Conservation (phyloP, 2,888 invertebrate genomes). For the Rotaria socialis region DNA sequence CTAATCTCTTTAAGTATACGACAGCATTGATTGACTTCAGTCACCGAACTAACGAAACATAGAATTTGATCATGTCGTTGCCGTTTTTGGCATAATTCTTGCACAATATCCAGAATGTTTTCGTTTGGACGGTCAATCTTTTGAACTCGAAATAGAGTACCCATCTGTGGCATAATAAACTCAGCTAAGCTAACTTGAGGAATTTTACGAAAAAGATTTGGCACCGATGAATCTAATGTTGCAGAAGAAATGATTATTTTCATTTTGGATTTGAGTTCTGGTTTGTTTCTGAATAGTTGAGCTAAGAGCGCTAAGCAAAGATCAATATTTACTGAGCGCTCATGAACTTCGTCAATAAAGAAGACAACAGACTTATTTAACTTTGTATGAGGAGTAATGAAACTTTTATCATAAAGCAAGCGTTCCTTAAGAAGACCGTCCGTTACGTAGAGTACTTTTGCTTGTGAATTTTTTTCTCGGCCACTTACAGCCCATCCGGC, state of each 20-base stretch:
- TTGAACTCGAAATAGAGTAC: background rate
- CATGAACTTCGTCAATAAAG: conserved; percentile 30
- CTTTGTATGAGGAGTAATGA: background rate
- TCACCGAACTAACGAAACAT: conserved; percentile 22
- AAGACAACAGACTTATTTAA: conserved; percentile 8
- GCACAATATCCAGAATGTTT: background rate
- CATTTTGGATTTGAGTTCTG: conserved; percentile 25
- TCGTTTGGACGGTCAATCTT: background rate
- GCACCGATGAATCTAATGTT: background rate
- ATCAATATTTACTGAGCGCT: conserved; percentile 7
- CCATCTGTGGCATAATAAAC: background rate
- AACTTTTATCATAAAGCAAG: background rate
- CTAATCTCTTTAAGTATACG: background rate
- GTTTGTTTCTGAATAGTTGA: background rate
- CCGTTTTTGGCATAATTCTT: conserved; percentile 28
- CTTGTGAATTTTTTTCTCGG: background rate
- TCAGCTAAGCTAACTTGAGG: background rate
- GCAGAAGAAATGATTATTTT: conserved; percentile 16
- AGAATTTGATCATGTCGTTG: conserved; percentile 30
- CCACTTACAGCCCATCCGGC: conserved; percentile 27
- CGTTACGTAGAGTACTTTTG: background rate
- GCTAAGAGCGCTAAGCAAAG: background rate
- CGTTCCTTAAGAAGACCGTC: conserved; percentile 34
- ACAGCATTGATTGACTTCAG: background rate
- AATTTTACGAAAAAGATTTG: background rate